Percentiles rank a stretch among this genome's conserved stretches.
Evolutionary conservation across 2,797 vertebrate genomes (phyloP).

Genomic region (Dryobates pubescens): DNA sequence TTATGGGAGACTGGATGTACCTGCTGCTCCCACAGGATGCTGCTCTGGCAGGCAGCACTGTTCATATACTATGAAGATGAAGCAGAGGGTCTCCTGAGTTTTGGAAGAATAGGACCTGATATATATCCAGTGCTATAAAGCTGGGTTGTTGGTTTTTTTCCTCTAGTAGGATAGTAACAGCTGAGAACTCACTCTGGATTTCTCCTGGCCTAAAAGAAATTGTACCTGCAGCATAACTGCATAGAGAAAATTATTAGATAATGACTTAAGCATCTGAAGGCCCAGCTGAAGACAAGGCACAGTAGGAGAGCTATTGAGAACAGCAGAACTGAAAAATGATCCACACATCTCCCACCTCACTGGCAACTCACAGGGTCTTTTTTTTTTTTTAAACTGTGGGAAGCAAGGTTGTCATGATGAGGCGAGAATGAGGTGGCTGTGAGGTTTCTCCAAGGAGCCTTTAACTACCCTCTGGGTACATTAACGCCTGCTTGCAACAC

Average conservation of each 20-base stretch:
- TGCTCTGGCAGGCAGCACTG: not conserved
- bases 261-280: conserved; percentile 1
- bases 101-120: not conserved
- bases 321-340: conserved; percentile 26
- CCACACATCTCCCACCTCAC: conserved; percentile 18
- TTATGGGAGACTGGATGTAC: not conserved
- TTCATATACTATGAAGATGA: not conserved
- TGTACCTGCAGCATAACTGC: not conserved
- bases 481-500: conserved; percentile 62
- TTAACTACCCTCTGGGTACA: conserved; percentile 49
- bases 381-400: not conserved
- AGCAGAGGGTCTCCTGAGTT: not conserved
- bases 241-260: not conserved
- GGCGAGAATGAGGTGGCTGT: not conserved
- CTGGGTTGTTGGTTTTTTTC: not conserved
- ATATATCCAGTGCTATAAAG: not conserved
- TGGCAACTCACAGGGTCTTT: conserved; percentile 7
- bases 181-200: not conserved
- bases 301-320: conserved; percentile 8
- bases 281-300: not conserved
- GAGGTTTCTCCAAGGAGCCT: conserved; percentile 56
- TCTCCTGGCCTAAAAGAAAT: not conserved
- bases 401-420: conserved; percentile 50
- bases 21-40: not conserved
- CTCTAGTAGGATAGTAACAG: not conserved